Percentiles rank a stretch among this genome's conserved stretches.
phyloP scores from a whole-genome alignment of 2,888 invertebrate genomes.

The Tenthredo mesomela region DNA sequence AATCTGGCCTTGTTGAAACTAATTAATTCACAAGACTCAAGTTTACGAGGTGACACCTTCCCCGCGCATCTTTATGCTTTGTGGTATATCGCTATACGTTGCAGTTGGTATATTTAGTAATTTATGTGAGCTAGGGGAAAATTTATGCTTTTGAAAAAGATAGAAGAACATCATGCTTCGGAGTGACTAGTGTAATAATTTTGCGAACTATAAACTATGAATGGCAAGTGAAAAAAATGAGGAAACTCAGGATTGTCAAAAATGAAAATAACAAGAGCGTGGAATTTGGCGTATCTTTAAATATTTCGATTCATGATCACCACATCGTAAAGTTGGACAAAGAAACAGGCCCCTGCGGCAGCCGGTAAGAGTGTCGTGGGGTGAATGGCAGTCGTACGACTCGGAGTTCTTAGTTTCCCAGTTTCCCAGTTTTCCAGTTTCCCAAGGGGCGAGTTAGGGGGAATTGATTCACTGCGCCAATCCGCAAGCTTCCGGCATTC shows the following conservation, averaged over 20 bases:
- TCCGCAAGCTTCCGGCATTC: slow-evolving; percentile 35
- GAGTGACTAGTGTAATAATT: background rate
- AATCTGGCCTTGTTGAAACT: slow-evolving; percentile 12
- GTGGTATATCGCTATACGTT: background rate
- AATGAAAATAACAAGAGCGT: background rate
- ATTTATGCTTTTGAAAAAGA: background rate
- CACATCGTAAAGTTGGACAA: background rate
- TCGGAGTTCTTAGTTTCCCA: slow-evolving; percentile 26
- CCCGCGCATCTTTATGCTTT: background rate
- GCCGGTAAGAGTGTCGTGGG: slow-evolving; percentile 10
- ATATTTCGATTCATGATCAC: background rate
- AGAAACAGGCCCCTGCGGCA: slow-evolving; percentile 17
- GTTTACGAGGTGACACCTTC: slow-evolving; percentile 18
- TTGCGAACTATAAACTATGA: background rate
- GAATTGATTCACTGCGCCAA: slow-evolving; percentile 46
- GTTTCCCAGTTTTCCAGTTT: slow-evolving; percentile 16
- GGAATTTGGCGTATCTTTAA: background rate
- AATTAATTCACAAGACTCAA: slow-evolving; percentile 24
- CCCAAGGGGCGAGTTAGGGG: slow-evolving; percentile 39
- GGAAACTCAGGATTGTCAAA: background rate
- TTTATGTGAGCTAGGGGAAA: background rate
- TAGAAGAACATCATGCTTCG: background rate
- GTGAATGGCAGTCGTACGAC: background rate
- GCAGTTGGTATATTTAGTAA: background rate
- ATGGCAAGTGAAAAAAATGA: background rate